Evolutionary conservation across 2,113 vertebrate genomes (phyloP).

Genomic region (Gorilla gorilla): DNA sequence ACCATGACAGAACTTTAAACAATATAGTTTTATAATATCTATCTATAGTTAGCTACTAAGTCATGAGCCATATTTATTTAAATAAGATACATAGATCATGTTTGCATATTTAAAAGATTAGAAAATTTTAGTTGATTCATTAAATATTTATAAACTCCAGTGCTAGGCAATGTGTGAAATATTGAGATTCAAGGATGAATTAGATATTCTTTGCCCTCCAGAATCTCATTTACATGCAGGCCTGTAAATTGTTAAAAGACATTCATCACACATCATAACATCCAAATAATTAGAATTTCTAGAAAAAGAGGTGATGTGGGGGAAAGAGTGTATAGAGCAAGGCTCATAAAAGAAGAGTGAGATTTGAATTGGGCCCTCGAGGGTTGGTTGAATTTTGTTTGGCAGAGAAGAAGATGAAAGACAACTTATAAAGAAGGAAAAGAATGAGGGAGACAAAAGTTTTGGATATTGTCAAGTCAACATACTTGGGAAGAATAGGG

Average conservation of each 20-base stretch:
- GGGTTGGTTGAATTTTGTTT: too few species aligned
- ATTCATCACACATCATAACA: neutral
- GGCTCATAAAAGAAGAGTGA: neutral
- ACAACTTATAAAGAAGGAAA: too few species aligned
- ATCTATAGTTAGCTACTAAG: neutral
- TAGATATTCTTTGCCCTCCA: neutral
- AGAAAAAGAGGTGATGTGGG: neutral
- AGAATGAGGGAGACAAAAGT: too few species aligned
- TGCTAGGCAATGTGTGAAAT: neutral
- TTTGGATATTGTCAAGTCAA: too few species aligned
- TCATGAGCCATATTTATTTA: neutral
- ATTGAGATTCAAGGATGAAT: neutral
- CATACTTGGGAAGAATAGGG: too few species aligned
- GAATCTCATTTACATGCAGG: neutral
- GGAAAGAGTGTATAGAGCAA: neutral
- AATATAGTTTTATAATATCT: neutral
- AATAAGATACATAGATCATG: neutral
- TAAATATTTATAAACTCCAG: constrained; percentile 20
- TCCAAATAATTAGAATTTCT: neutral
- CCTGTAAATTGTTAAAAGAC: neutral
- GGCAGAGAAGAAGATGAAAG: too few species aligned
- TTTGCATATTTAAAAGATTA: constrained; percentile 26
- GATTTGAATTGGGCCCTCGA: too few species aligned
- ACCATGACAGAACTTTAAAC: neutral
- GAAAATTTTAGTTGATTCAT: neutral